Evolutionary conservation across 2,113 vertebrate species (phyloP).

Genomic region (human): GRCh38 chr4:31992001-31992500

Average conservation of each 20-base stretch:
- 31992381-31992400: not conserved
- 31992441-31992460: no score
- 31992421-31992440: not conserved
- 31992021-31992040: not conserved
- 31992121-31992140: not conserved
- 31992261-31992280: not conserved
- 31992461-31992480: no score
- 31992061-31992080: not conserved
- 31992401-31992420: not conserved
- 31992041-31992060: not conserved
- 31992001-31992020: not conserved
- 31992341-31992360: not conserved
- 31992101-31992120: not conserved
- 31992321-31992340: not conserved
- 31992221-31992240: not conserved
- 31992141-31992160: not conserved
- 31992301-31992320: not conserved
- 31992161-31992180: not conserved
- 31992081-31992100: not conserved
- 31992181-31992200: not conserved
- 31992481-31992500: no score
- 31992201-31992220: not conserved
- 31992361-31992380: not conserved
- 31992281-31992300: not conserved
- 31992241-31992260: not conserved